Evolutionary conservation across 2,797 vertebrate species (phyloP).

Genomic region (Kryptolebias ocellatus): DNA sequence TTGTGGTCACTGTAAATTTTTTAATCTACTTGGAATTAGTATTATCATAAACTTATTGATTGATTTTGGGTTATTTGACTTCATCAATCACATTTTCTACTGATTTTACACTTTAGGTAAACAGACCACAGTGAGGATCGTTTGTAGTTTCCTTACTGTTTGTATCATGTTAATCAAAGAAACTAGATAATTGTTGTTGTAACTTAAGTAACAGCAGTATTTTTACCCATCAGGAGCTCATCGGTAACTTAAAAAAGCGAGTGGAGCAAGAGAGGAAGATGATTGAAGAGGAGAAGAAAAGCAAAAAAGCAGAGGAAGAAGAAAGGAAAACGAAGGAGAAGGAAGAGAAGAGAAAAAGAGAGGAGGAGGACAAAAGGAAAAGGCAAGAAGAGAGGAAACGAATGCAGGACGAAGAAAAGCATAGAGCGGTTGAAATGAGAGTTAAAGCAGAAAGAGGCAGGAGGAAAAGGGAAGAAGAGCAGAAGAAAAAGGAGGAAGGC

Average conservation of each 20-base stretch:
- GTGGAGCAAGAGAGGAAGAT: constrained; percentile 80
- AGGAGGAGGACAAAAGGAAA: background rate
- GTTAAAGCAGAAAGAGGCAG: constrained; percentile 28
- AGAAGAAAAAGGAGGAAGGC: background rate
- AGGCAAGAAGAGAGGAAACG: background rate
- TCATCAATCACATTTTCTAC: no score
- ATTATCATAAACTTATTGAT: no score
- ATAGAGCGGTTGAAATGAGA: no score
- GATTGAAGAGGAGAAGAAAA: constrained; percentile 9
- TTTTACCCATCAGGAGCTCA: constrained; percentile 78
- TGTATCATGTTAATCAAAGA: constrained; percentile 9
- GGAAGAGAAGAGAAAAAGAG: background rate
- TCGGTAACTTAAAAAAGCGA: constrained; percentile 80
- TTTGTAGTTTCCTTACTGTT: background rate
- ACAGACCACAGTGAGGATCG: no score
- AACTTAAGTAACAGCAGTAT: background rate
- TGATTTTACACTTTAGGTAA: no score
- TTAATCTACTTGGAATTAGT: no score
- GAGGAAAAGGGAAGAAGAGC: background rate
- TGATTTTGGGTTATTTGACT: background rate
- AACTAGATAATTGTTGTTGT: background rate
- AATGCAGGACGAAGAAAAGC: constrained; percentile 1
- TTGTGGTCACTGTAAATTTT: no score
- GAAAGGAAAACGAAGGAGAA: background rate
- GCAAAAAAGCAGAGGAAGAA: background rate